Evolutionary conservation across 2,113 vertebrate genomes (phyloP), one percentile per base, ranked within the genome.

Genomic region (Entomyzon cyanotis): DNA sequence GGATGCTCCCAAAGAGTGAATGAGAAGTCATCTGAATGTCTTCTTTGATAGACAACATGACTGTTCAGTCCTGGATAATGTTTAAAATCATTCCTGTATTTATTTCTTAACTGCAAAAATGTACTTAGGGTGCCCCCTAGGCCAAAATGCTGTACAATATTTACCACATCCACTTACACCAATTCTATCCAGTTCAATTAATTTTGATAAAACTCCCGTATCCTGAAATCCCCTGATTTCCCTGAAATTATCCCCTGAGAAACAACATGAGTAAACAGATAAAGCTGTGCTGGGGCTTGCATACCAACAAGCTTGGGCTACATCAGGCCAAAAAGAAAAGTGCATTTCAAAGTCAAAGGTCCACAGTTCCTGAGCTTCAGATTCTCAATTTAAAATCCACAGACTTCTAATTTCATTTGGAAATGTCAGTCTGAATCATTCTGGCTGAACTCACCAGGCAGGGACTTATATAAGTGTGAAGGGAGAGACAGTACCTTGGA

Each of bases 61-160:
- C 22, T 73, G 7, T 50, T 92, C 2, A 2, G 22, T 60, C 33
- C 65, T 35, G 18, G 30, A 53, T 46, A 75, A 44, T 5, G 35
- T 89, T 93, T 68, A 23, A 84, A 90, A 53, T 50, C 4, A 35
- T 89, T 73, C 25, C 33, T 85, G 11, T 59, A 80, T 69, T 89
- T 92, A 41, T 62, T 81, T 86, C 24, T 87, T 64, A 68, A 49
- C 60, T 65, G n/a, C 35, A 96, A 95, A 93, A 91, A 84, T 82
- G 85, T 93, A 96, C 83, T 74, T 96, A 95, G 95, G 86, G 90
- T 97, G 96, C 93, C 94, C 94, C 79, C 95, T 96, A 97, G 92
- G 76, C 83, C 90, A 96, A 93, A 93, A 93, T n/a, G 46, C 53
- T 81, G 70, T 53, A 68, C 33, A 65, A 35, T 62, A 63, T 90